A percentile compares a stretch with the other conserved stretches of the same genome.
phyloP scores from a whole-genome alignment of 2,113 vertebrate species.

The Eubucco bourcierii region DNA sequence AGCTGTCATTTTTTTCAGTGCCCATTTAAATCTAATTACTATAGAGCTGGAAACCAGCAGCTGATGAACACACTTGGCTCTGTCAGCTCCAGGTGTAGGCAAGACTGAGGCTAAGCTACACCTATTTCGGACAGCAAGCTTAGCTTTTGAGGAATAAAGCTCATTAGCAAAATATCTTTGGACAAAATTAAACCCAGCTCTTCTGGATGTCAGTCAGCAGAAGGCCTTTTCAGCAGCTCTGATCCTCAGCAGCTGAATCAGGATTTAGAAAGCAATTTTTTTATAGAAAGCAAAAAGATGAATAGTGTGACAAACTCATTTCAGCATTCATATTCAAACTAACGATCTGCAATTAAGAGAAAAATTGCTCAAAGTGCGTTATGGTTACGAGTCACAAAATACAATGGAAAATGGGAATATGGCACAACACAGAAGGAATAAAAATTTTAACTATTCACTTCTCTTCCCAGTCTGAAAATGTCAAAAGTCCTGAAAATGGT shows the following conservation, averaged over 20 bases:
- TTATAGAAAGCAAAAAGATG: neutral
- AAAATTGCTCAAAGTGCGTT: neutral
- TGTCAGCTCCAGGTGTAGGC: neutral
- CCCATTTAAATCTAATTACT: neutral
- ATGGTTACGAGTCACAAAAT: neutral
- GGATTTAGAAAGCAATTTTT: neutral
- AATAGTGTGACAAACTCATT: slow-evolving; percentile 12
- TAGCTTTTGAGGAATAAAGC: neutral
- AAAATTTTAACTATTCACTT: neutral
- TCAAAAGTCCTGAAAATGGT: neutral
- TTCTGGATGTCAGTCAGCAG: neutral
- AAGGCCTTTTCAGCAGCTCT: neutral
- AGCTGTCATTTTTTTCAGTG: rapidly evolving
- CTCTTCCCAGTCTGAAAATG: neutral
- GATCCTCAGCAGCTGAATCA: neutral
- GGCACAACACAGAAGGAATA: neutral
- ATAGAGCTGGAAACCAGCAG: neutral
- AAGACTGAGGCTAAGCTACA: neutral
- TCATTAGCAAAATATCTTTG: neutral
- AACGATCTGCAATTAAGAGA: neutral
- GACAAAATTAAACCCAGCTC: neutral
- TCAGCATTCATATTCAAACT: neutral
- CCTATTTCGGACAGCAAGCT: neutral
- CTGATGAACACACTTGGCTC: neutral
- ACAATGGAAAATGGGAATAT: neutral